phyloP scores from a whole-genome alignment of 2,888 invertebrate genomes.

The Lathronympha strigana region DNA sequence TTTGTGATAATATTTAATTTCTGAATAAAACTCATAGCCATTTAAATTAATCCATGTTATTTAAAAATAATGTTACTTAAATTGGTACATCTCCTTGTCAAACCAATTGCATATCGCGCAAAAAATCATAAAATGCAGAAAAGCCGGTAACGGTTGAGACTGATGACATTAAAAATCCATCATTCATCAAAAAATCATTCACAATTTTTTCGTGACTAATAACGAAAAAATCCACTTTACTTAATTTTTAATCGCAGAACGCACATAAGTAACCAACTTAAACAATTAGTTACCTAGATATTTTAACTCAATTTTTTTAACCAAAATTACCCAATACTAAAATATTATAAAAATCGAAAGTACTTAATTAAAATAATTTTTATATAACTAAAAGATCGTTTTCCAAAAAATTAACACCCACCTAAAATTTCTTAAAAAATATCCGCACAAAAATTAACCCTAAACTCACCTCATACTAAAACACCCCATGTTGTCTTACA shows the following conservation, averaged over 20 bases:
- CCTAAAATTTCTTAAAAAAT: background rate
- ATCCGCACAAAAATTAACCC: conserved; percentile 12
- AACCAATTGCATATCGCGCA: background rate
- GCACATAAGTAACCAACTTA: background rate
- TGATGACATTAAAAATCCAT: conserved; percentile 2
- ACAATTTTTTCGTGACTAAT: background rate
- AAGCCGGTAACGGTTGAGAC: conserved; percentile 2
- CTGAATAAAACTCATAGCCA: background rate
- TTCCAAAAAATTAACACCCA: background rate
- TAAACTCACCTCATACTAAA: conserved; percentile 70
- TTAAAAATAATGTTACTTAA: background rate
- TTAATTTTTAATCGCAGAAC: background rate
- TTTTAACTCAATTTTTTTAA: no score
- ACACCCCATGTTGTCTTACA: conserved; percentile 67
- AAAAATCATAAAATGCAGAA: background rate
- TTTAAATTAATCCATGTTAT: background rate
- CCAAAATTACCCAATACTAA: no score
- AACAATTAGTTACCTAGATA: background rate
- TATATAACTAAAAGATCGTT: background rate
- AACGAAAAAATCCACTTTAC: background rate
- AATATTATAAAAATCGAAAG: background rate
- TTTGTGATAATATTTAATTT: background rate
- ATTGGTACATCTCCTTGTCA: background rate
- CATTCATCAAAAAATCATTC: background rate
- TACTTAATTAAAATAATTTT: background rate